These are phyloP conservation scores for Horisme vitalbata DNA, from an alignment of 2,888 invertebrate genomes.

Conservation along the genomic window DNA sequence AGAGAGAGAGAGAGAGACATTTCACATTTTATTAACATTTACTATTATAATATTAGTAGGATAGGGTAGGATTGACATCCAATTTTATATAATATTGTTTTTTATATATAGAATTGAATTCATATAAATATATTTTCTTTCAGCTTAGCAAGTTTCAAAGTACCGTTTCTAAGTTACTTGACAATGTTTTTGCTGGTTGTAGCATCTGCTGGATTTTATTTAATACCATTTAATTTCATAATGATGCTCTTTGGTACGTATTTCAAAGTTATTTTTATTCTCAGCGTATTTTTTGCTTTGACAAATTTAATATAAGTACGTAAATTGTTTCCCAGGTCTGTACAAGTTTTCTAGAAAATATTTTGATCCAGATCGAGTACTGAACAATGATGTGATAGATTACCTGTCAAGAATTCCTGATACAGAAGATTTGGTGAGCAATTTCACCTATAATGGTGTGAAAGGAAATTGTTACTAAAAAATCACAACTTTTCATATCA, in stretches of 20 bases:
- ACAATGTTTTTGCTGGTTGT: conserved; percentile 53
- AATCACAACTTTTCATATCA: too few species aligned
- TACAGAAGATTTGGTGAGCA: conserved; percentile 63
- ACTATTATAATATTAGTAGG: too few species aligned
- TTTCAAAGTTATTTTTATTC: neutral
- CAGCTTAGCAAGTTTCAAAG: conserved; percentile 67
- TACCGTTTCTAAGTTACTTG: conserved; percentile 66
- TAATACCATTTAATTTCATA: conserved; percentile 62
- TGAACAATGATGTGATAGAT: conserved; percentile 70
- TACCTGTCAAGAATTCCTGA: conserved; percentile 71
- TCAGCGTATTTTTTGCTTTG: neutral
- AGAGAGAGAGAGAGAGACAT: too few species aligned
- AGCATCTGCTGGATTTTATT: conserved; percentile 52
- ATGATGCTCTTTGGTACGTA: conserved; percentile 67
- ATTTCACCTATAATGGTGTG: neutral
- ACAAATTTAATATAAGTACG: neutral
- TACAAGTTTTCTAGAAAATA: conserved; percentile 69
- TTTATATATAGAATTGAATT: too few species aligned
- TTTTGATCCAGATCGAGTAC: conserved; percentile 58
- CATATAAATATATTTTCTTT: conserved; percentile 36
- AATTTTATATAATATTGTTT: too few species aligned
- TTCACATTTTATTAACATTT: too few species aligned
- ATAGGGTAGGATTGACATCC: too few species aligned
- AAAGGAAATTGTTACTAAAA: too few species aligned
- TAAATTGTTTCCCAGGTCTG: conserved; percentile 45